Conservation (phyloP, 2,113 vertebrate genomes). For the Alouatta palliata region DNA sequence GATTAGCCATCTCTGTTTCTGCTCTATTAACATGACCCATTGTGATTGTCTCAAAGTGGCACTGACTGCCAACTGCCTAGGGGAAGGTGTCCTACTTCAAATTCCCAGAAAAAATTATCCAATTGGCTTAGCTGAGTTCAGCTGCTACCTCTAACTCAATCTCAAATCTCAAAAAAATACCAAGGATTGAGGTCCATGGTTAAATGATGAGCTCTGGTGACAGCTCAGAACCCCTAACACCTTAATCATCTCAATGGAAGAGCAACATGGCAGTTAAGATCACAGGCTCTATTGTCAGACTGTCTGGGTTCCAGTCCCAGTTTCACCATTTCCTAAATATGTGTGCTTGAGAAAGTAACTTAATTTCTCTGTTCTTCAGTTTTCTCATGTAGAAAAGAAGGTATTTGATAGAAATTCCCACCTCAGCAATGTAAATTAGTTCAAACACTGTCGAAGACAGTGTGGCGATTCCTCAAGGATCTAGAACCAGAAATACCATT, state of each 20-base stretch:
- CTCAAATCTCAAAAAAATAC: neutral
- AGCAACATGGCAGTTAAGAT: neutral
- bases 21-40: neutral
- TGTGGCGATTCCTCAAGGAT: no score
- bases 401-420: neutral
- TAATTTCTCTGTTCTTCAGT: neutral
- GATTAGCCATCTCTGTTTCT: neutral
- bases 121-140: neutral
- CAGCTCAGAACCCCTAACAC: neutral
- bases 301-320: neutral
- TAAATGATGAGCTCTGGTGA: neutral
- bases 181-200: neutral
- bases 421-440: no score
- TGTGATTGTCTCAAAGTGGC: neutral
- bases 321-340: neutral
- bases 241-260: neutral
- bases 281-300: neutral
- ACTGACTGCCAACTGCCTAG: neutral
- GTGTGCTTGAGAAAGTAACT: neutral
- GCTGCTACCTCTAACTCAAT: neutral
- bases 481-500: no score
- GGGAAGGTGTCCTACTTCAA: accelerated
- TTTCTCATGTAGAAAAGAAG: neutral
- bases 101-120: neutral
- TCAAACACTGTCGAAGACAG: no score